Conservation (phyloP, 2,888 invertebrate genomes). For the Masnerella sp. region DNA sequence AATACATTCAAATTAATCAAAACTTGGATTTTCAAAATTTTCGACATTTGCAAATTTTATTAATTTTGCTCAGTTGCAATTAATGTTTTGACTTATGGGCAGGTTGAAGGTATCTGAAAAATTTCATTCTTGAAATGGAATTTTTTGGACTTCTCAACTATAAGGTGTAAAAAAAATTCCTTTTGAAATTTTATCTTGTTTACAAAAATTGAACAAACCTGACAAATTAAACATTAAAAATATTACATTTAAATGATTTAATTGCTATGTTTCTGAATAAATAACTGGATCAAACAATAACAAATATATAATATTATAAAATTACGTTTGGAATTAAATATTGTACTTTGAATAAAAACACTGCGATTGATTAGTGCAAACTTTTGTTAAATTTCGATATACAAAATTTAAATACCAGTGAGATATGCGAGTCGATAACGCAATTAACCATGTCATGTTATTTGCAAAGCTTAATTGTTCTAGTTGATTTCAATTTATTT, state of each 20-base stretch:
- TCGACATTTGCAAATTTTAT: no score
- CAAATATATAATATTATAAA: no score
- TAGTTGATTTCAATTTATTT: slow-evolving; percentile 12
- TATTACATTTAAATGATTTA: no score
- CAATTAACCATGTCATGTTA: slow-evolving; percentile 2
- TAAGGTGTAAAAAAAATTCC: background rate
- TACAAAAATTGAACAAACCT: no score
- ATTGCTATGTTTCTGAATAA: no score
- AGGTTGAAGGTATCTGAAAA: slow-evolving; percentile 20
- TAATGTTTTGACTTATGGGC: slow-evolving; percentile 15
- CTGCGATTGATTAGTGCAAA: no score
- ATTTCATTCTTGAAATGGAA: slow-evolving; percentile 13
- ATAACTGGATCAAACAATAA: no score
- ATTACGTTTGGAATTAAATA: no score
- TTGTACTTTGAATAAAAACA: no score
- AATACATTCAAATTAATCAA: no score
- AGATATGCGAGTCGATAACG: background rate
- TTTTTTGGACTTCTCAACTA: slow-evolving; percentile 1
- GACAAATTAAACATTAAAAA: no score
- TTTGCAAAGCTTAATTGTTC: slow-evolving; percentile 10
- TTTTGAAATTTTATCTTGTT: background rate
- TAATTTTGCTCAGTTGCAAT: background rate
- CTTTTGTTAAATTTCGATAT: background rate
- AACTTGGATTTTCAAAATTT: no score
- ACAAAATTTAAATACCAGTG: background rate